Base-by-base conservation (phyloP, 1,140 invertebrate genomes). In the Drosophila ercepeae region DNA sequence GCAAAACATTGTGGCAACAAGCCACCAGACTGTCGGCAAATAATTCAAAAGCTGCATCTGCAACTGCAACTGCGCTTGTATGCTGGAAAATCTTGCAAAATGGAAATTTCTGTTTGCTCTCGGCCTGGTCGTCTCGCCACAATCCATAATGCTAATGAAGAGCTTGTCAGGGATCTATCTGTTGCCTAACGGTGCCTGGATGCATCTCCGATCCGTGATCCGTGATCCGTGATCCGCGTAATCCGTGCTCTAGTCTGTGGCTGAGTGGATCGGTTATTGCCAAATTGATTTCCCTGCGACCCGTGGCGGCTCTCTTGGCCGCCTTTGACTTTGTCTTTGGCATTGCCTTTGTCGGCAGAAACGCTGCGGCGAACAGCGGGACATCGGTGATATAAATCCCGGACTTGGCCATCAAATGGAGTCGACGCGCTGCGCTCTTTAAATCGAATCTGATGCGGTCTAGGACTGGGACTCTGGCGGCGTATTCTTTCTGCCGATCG, bases 141-240 rank as follows among this genome's bases (percentile, higher is more conserved):
- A 34, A 79, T 76, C 68, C 71, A 84, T 86, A 86, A 84, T 84
- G 67, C 71, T 76, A 86, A 84, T 86, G 81, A 86, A 81, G 81
- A 78, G 71, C 57, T 67, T 67, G 60, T 67, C 64, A 67, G 46
- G 60, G 48, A 67, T 63, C 67, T 41, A 61, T 72, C 55, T 36
- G 55, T 60, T 57, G 48, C 50, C 65, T 84, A 84, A 86, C 79
- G 79, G 79, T 86, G 58, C 42, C 46, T 75, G 51, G 32, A 34
- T 67, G 57, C 41, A 50, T 53, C 41, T 14, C 29, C 36, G 51
- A 27, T 32, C 46, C 60, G 51, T 34, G 29, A 49, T 59, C 65
- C 54, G 44, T 29, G 32, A 32, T 32, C 29, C 11, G 25, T 32
- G 34, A 3, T 23, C 48, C n/a, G n/a, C 54, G 44, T 29, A 23